phyloP scores from a whole-genome alignment of 2,888 invertebrate genomes.

The Aspidiotus rigidus region DNA sequence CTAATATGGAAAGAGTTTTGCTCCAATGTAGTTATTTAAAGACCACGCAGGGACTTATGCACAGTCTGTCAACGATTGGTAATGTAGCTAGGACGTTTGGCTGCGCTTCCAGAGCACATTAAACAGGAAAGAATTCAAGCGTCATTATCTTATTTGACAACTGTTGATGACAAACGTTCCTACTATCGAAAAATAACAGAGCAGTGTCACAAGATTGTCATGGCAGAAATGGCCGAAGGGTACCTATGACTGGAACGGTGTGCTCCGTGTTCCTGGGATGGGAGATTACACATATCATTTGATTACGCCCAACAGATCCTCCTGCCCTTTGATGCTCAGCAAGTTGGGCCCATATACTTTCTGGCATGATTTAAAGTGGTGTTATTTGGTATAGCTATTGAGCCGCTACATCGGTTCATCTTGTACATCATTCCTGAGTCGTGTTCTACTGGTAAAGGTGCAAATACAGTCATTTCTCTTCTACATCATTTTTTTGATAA shows the following conservation, averaged over 20 bases:
- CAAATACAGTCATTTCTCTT: neutral
- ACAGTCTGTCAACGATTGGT: too few species aligned
- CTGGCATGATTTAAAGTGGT: neutral
- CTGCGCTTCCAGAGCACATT: neutral
- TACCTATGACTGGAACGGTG: neutral
- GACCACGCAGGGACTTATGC: too few species aligned
- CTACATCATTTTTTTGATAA: slow-evolving; percentile 5
- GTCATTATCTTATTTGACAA: neutral
- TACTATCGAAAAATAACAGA: neutral
- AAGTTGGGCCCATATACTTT: slow-evolving; percentile 10
- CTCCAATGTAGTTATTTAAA: too few species aligned
- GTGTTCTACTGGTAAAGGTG: neutral
- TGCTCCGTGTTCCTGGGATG: neutral
- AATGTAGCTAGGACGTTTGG: too few species aligned
- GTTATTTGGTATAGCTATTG: neutral
- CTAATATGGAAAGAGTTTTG: too few species aligned
- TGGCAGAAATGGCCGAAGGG: neutral
- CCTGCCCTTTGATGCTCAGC: too few species aligned
- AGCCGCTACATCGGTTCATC: neutral
- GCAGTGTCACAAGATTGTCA: neutral
- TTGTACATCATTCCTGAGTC: neutral
- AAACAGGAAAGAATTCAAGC: neutral
- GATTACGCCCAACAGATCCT: neutral
- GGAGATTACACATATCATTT: too few species aligned
- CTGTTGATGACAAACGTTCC: neutral